Base-by-base conservation (phyloP, 2,797 vertebrate species). In the Coluber constrictor region DNA sequence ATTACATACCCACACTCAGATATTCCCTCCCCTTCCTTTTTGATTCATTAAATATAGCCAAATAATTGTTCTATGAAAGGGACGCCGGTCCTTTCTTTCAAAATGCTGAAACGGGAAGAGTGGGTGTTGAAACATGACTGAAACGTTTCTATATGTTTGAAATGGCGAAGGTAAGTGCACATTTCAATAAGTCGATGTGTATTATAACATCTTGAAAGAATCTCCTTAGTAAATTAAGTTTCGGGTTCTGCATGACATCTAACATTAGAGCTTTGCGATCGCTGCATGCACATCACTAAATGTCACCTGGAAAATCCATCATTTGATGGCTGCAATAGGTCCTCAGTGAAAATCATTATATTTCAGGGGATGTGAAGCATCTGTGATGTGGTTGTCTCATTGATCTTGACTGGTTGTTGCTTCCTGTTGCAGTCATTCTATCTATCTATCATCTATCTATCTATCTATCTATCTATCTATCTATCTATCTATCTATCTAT, bases 1-100 rank as follows among this genome's bases (percentile, higher is more conserved):
- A 97, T 96, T 97, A 95, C 13, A 37, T 5, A 74, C 10, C 20
- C 20, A 5, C 43, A 12, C 4, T 83, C 23, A 47, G 4, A 47
- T 83, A 47, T 47, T 83, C 29, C 37, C 20, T 59, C 27, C 12
- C 37, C 25, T 3, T 32, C 63, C 16, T 37, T 37, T 29, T 89
- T 86, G n/a, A 79, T 86, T 89, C 5, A 83, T 89, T 47, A 63
- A 89, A 63, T 12, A 4, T 20, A 27, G 59, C 56, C 7, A 25
- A 8, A 88, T 57, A 23, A 55, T 59, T 61, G 70, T 55, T 54
- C 55, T 29, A 7, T 37, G 51, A 11, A 60, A 37, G 5, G 8
- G 15, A 4, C 8, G 1, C 20, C 5, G 11, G 7, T 27, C 57
- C 9, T 32, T 51, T 7, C 51, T 54, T 59, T 29, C 57, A 60